Conservation (phyloP, 1,140 invertebrate species). For the Lerema accius region DNA sequence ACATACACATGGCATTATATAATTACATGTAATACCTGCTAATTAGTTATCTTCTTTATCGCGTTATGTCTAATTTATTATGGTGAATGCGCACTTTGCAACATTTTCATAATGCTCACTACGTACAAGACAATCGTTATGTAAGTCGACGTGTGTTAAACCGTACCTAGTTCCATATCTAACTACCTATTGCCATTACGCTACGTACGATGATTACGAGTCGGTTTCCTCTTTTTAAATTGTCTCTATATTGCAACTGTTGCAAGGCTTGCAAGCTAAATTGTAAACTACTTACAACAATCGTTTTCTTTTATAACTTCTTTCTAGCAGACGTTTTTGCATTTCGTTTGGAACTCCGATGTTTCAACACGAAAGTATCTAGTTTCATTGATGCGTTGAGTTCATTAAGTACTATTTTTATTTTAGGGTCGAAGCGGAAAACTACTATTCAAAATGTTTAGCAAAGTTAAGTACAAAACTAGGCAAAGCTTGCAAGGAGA, state of each 20-base stretch:
- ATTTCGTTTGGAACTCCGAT: constrained; percentile 1
- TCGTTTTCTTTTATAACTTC: constrained; percentile 1
- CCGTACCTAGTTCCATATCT: constrained; percentile 29
- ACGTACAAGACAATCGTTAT: not conserved
- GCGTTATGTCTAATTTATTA: too few species aligned
- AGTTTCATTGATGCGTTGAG: not conserved
- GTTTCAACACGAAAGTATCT: not conserved
- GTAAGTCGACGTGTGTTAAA: constrained; percentile 4
- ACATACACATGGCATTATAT: too few species aligned
- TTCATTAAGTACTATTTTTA: constrained; percentile 22
- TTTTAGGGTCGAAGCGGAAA: constrained; percentile 93
- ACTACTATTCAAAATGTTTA: constrained; percentile 94
- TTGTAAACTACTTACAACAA: not conserved
- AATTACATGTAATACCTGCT: too few species aligned
- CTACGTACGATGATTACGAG: constrained; percentile 32
- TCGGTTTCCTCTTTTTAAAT: constrained; percentile 2
- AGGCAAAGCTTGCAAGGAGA: constrained; percentile 90
- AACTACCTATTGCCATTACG: constrained; percentile 41
- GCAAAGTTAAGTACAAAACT: constrained; percentile 94
- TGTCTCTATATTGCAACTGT: constrained; percentile 6
- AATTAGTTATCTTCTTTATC: too few species aligned
- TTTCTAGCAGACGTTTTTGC: constrained; percentile 15
- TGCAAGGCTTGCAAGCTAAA: not conserved
- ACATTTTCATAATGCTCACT: not conserved
- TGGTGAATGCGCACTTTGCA: constrained; percentile 20